These are phyloP conservation scores for Diglossa cyanea DNA, from an alignment of 2,797 vertebrate genomes.

Conservation along the genomic window DNA sequence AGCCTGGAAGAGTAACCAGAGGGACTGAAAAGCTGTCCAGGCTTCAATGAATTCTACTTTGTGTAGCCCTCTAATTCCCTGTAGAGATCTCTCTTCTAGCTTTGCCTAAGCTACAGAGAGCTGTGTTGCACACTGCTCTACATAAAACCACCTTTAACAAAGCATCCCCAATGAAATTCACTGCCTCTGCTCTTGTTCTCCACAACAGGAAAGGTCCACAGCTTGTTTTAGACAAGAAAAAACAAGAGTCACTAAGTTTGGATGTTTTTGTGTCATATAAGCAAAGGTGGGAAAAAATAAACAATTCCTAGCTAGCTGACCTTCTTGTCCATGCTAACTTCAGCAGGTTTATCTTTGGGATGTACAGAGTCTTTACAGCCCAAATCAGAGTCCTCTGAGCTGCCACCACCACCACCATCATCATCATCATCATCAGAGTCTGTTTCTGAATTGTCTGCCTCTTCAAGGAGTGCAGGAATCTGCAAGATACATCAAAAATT, in stretches of 20 bases:
- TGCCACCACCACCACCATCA: not conserved
- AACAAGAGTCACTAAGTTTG: not conserved
- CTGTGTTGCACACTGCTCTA: not conserved
- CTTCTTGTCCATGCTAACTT: slow-evolving; percentile 82
- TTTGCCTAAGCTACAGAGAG: not conserved
- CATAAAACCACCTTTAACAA: not conserved
- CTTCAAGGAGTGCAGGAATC: slow-evolving; percentile 89
- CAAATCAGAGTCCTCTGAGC: slow-evolving; percentile 44
- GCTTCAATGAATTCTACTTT: not conserved
- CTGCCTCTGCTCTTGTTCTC: not conserved
- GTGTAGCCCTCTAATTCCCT: not conserved
- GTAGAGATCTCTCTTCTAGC: not conserved
- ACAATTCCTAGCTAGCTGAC: slow-evolving; percentile 63
- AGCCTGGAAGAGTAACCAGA: not conserved
- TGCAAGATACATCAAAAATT: slow-evolving; percentile 39
- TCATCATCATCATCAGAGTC: slow-evolving; percentile 62
- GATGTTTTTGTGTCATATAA: not conserved
- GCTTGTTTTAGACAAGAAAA: not conserved
- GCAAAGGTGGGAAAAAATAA: not conserved
- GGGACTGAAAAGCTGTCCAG: not conserved
- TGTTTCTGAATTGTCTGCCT: slow-evolving; percentile 21
- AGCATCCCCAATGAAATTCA: not conserved
- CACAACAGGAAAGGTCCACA: not conserved
- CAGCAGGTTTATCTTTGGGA: slow-evolving; percentile 53
- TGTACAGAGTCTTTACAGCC: slow-evolving; percentile 67